Evolutionary conservation across 2,113 vertebrate genomes (phyloP).

Genomic region (Ciconia maguari): DNA sequence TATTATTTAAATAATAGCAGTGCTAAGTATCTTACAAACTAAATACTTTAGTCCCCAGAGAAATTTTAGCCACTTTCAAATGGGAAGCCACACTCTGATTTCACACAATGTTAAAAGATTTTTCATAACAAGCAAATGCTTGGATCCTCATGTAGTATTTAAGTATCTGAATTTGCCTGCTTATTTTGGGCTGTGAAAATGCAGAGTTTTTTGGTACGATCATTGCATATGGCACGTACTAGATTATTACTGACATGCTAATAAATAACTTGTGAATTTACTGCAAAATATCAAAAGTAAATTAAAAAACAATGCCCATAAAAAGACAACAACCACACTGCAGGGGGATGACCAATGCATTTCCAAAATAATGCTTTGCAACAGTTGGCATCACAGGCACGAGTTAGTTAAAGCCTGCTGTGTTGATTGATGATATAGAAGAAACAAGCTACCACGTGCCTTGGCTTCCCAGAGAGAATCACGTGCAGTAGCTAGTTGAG

Average conservation of each 20-base stretch:
- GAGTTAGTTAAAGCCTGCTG: neutral
- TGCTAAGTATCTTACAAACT: neutral
- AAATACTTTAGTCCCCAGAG: neutral
- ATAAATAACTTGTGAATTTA: neutral
- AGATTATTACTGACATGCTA: neutral
- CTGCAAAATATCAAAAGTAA: neutral
- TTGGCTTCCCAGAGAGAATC: neutral
- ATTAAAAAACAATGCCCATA: neutral
- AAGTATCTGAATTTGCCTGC: neutral
- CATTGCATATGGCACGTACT: accelerated
- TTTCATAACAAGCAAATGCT: neutral
- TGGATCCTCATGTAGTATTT: neutral
- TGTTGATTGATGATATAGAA: neutral
- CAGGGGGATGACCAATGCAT: neutral
- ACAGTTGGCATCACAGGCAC: neutral
- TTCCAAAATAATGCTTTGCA: neutral
- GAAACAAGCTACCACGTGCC: neutral
- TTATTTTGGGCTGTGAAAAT: neutral
- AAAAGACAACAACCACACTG: neutral
- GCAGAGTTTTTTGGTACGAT: neutral
- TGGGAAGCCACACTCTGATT: neutral
- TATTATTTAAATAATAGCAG: neutral
- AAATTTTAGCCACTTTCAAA: neutral
- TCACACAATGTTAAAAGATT: neutral
- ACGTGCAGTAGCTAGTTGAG: neutral